A percentile compares a stretch with the other conserved stretches of the same genome.
phyloP scores from a whole-genome alignment of 2,888 invertebrate species.

The Quadriops clusia region DNA sequence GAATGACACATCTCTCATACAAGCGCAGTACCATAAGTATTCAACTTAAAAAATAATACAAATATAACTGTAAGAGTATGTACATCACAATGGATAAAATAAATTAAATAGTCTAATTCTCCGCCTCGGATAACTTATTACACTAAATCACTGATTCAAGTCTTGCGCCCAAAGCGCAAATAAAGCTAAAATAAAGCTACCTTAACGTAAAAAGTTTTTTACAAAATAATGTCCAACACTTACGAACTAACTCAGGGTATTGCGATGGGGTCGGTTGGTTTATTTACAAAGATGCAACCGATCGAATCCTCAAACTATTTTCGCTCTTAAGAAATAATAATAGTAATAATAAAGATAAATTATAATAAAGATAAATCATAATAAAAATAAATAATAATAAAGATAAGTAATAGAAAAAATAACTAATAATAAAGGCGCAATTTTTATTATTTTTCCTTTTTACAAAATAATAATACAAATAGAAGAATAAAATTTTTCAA shows the following conservation, averaged over 20 bases:
- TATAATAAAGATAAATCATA: too few relatives aligned
- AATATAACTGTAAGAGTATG: constrained; percentile 25
- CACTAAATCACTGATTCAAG: constrained; percentile 35
- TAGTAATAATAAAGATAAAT: too few relatives aligned
- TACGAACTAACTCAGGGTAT: constrained; percentile 25
- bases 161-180: constrained; percentile 26
- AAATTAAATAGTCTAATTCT: constrained; percentile 17
- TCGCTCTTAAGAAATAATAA: too few relatives aligned
- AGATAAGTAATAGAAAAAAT: too few relatives aligned
- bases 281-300: constrained; percentile 38
- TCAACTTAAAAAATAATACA: constrained; percentile 10
- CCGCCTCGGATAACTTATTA: constrained; percentile 27
- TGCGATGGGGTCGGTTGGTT: constrained; percentile 22
- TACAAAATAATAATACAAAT: constrained; percentile 10
- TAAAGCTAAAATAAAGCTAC: constrained; percentile 9
- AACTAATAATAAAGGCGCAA: neutral
- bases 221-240: constrained; percentile 20
- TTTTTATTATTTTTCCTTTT: constrained; percentile 5
- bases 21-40: constrained; percentile 24
- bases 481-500: too few relatives aligned
- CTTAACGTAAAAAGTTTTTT: constrained; percentile 1
- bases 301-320: too few relatives aligned
- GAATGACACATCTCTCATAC: constrained; percentile 27
- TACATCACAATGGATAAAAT: constrained; percentile 30
- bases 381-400: constrained; percentile 10